phyloP scores from a whole-genome alignment of 2,113 vertebrate genomes.

The Pedetes capensis region DNA sequence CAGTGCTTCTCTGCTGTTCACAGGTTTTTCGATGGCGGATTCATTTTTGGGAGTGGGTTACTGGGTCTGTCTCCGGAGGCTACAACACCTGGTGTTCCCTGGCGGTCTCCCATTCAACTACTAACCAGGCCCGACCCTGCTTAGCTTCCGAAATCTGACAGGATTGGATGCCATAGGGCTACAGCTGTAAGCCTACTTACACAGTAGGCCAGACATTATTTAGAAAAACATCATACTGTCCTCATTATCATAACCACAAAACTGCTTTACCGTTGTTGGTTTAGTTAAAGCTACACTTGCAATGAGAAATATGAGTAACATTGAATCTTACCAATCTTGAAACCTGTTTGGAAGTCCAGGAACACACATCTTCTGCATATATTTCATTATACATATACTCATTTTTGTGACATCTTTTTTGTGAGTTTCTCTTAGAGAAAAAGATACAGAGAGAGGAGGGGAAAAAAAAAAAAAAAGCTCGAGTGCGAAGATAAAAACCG shows the following conservation, averaged over 20 bases:
- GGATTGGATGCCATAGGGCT: too few species aligned
- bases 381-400: neutral
- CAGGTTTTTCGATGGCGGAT: too few species aligned
- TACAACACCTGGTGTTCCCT: too few species aligned
- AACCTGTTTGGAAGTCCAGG: neutral
- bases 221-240: neutral
- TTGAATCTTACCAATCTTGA: neutral
- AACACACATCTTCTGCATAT: neutral
- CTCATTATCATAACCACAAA: neutral
- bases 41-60: too few species aligned
- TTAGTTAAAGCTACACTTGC: neutral
- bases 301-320: neutral
- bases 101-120: too few species aligned
- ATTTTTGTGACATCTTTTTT: constrained; percentile 2
- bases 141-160: too few species aligned
- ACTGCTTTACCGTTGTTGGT: neutral
- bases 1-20: too few species aligned
- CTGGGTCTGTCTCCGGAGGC: too few species aligned
- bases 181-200: too few species aligned
- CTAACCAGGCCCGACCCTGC: too few species aligned
- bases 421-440: neutral
- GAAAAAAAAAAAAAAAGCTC: neutral
- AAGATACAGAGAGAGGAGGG: neutral
- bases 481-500: neutral
- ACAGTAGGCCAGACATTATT: neutral